Evolutionary conservation across 1,140 invertebrate species (phyloP), one percentile per base, ranked within the genome.

Genomic region (Zaprionus camerounensis): DNA sequence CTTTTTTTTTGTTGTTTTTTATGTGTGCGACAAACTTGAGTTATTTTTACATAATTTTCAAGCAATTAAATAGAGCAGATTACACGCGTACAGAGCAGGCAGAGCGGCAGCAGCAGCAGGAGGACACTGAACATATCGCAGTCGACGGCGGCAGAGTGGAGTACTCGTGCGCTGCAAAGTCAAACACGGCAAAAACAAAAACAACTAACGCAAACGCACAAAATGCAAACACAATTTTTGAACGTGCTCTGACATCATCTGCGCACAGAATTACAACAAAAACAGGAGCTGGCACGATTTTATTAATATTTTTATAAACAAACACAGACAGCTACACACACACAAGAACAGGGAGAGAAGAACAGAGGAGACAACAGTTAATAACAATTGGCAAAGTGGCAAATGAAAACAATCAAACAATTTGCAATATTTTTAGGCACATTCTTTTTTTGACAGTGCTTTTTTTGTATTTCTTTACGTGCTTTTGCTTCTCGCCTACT

Each of bases 211-310:
- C 69, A 66, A 80, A 74, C 26, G 72, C 26, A 64, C 55, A 73
- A 38, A 80, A 51, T 20, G 24, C 20, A 69, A 68, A 57, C 70
- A 71, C 36, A 78, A 67, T 56, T 71, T 76, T 83, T 64, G 49
- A 81, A 85, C 72, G 67, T 80, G 78, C 70, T 87, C 83, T 87
- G 83, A 87, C 83, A 87, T 87, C 83, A 87, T 87, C 83, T 87
- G 80, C 76, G 55, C 66, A 49, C 68, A 59, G 31, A 64, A 55
- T 66, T 72, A 75, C 78, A 80, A 75, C 71, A 77, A 83, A 58
- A 70, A 73, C 28, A 55, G 9, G 34, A n/a, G 24, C 53, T 9
- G 53, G 46, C 46, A 20, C 20, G 46, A 24, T 20, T 24, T 13
- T 24, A 20, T 51, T 12, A 51, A 24, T 51, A 41, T 22, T 9